These are phyloP conservation scores for Chelmon rostratus DNA, from an alignment of 2,797 vertebrate genomes.

Conservation along the genomic window DNA sequence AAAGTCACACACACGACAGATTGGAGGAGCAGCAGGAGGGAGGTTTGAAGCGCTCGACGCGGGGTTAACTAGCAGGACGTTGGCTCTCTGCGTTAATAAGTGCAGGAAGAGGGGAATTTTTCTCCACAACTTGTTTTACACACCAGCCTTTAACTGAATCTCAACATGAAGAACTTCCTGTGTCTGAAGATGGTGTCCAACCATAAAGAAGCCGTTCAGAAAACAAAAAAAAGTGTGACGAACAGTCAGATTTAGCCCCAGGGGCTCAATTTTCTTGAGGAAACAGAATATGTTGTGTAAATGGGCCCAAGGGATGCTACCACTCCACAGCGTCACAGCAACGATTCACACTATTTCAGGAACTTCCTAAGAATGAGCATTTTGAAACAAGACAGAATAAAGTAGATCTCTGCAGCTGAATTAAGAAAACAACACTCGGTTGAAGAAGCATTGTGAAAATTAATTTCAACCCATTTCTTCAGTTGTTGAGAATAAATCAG, in stretches of 20 bases:
- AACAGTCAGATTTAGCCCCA: not conserved
- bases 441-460: not conserved
- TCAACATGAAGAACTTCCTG: not conserved
- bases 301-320: not conserved
- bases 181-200: not conserved
- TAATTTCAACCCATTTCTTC: not conserved
- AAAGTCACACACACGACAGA: slow-evolving; percentile 64
- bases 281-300: not conserved
- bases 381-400: not conserved
- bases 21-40: slow-evolving; percentile 67
- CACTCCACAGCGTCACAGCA: not conserved
- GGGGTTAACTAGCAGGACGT: slow-evolving; percentile 53
- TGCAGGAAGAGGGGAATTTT: not conserved
- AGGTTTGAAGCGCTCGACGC: slow-evolving; percentile 18
- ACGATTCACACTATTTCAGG: not conserved
- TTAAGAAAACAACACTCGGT: not conserved
- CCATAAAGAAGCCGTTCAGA: not conserved
- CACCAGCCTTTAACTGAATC: not conserved
- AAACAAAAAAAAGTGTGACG: not conserved
- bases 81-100: not conserved
- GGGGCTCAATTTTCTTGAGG: not conserved
- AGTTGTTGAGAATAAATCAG: not conserved
- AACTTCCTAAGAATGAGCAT: not conserved
- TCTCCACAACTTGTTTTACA: not conserved
- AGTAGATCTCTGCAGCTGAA: not conserved